Conservation (phyloP, 1,140 invertebrate genomes). For the Daktulosphaira vitifoliae region DNA sequence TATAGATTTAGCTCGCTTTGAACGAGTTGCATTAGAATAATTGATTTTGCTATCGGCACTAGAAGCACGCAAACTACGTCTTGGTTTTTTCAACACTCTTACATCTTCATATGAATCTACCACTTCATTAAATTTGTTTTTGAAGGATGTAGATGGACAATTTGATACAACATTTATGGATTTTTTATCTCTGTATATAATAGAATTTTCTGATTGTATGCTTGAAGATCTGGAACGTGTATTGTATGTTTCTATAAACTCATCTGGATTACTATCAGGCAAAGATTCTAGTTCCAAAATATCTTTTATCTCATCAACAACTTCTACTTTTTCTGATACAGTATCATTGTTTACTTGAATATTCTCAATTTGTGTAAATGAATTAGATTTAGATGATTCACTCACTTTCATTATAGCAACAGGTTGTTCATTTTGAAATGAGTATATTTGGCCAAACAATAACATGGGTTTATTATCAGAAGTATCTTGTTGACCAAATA, state of each 20-base stretch:
- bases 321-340: neutral
- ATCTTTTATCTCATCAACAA: slow-evolving; percentile 2
- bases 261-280: slow-evolving; percentile 13
- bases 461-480: neutral
- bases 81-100: no score
- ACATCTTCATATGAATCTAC: no score
- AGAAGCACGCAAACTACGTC: neutral
- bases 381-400: neutral
- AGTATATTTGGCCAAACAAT: slow-evolving; percentile 14
- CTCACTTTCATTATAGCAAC: no score
- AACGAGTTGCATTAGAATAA: neutral
- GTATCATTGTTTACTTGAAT: neutral
- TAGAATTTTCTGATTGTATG: neutral
- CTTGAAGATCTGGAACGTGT: neutral
- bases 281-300: slow-evolving; percentile 14
- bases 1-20: neutral
- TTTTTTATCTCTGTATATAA: no score
- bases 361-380: neutral
- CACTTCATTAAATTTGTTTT: no score
- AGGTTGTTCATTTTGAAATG: neutral
- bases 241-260: neutral
- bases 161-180: no score
- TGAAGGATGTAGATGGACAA: no score
- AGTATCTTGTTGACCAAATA: slow-evolving; percentile 14
- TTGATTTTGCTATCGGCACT: neutral